Evolutionary conservation across 2,888 invertebrate genomes (phyloP).

Genomic region (Notodonta ziczac): DNA sequence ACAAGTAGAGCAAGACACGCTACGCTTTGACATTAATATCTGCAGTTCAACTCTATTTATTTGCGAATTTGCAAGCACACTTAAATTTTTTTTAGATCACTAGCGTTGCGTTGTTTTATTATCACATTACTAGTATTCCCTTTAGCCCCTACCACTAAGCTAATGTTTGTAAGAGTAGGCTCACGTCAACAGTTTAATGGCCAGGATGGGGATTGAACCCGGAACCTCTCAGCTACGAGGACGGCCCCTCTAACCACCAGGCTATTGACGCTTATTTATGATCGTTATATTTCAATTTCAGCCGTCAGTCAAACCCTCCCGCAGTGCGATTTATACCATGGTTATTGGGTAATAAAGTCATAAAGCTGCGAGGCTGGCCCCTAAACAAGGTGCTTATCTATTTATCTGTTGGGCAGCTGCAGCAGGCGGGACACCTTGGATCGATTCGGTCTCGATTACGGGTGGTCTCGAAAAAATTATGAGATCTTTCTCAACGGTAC

Average conservation of each 20-base stretch:
- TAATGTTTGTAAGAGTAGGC: too few species aligned
- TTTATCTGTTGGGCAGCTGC: constrained; percentile 67
- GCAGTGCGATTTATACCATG: constrained; percentile 54
- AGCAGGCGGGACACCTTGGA: constrained; percentile 57
- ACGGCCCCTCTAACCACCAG: too few species aligned
- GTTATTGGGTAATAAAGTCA: constrained; percentile 69
- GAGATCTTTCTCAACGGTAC: constrained; percentile 32
- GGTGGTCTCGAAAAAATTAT: constrained; percentile 47
- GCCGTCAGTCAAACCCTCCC: constrained; percentile 51
- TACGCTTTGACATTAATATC: background rate
- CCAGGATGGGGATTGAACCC: too few species aligned
- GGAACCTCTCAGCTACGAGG: too few species aligned
- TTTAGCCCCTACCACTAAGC: too few species aligned
- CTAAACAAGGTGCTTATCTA: constrained; percentile 68
- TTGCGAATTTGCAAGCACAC: background rate
- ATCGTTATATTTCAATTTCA: constrained; percentile 53
- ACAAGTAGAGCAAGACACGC: too few species aligned
- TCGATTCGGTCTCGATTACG: constrained; percentile 51
- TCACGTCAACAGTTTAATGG: too few species aligned
- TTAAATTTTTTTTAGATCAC: background rate
- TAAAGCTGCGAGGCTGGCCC: constrained; percentile 54
- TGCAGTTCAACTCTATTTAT: background rate
- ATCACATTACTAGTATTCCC: too few species aligned
- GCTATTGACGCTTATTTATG: constrained; percentile 24
- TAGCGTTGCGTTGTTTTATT: too few species aligned